Conservation (phyloP, 2,113 vertebrate genomes). For the Caranx ignobilis region DNA sequence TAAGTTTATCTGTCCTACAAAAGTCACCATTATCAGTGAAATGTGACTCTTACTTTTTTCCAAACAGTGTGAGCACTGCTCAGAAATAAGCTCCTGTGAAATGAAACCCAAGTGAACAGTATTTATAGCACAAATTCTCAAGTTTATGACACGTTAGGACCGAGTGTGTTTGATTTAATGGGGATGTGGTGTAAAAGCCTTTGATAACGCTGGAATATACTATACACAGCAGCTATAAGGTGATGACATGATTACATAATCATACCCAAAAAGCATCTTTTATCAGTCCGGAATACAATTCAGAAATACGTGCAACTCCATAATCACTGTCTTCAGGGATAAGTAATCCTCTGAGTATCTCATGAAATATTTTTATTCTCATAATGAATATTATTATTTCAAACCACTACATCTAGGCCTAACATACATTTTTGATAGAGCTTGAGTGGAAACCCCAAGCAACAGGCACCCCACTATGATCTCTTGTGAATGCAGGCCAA, state of each 20-base stretch:
- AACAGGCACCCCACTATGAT: slow-evolving; percentile 57
- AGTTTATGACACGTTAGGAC: neutral
- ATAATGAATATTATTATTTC: neutral
- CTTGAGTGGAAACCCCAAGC: slow-evolving; percentile 36
- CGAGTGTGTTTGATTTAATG: neutral
- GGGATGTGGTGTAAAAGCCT: neutral
- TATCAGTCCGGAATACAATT: neutral
- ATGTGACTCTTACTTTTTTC: slow-evolving; percentile 1
- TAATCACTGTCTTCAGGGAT: neutral
- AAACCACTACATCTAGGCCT: slow-evolving; percentile 7
- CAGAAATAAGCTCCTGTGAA: neutral
- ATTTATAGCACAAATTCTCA: neutral
- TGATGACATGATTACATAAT: slow-evolving; percentile 9
- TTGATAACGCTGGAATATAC: slow-evolving; percentile 2
- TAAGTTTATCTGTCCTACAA: neutral
- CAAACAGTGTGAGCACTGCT: neutral
- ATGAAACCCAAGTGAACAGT: no score
- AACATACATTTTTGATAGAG: slow-evolving; percentile 31
- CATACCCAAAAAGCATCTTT: neutral
- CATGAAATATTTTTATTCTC: neutral
- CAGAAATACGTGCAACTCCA: slow-evolving; percentile 7
- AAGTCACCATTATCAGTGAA: neutral
- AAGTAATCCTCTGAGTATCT: slow-evolving; percentile 1
- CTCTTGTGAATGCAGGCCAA: slow-evolving; percentile 49
- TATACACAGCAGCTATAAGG: neutral